Conservation (phyloP, 1,140 invertebrate species). For the Cheumatopsyche charites region DNA sequence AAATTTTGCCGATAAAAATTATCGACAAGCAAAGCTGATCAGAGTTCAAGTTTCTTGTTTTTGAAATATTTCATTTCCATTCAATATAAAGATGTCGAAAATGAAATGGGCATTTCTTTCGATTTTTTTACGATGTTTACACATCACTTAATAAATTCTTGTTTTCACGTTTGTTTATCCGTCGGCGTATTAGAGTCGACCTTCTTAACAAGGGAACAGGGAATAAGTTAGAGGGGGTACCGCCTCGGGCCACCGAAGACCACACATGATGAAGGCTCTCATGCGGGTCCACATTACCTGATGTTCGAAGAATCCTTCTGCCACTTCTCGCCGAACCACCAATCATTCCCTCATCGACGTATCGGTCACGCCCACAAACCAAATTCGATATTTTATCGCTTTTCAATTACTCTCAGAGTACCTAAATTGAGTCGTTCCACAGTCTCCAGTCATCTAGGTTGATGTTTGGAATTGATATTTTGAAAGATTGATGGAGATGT, state of each 20-base stretch:
- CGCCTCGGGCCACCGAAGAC: constrained; percentile 15
- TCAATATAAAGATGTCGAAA: too few relatives aligned
- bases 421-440: too few relatives aligned
- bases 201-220: constrained; percentile 26
- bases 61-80: too few relatives aligned
- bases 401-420: too few relatives aligned
- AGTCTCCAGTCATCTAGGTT: too few relatives aligned
- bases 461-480: too few relatives aligned
- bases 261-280: constrained; percentile 23
- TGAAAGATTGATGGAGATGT: neutral
- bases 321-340: constrained; percentile 12
- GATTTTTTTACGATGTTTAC: constrained; percentile 20
- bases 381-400: too few relatives aligned
- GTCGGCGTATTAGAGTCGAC: neutral
- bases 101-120: too few relatives aligned
- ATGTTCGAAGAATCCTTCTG: constrained; percentile 14
- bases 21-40: too few relatives aligned
- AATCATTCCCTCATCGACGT: constrained; percentile 23
- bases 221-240: neutral
- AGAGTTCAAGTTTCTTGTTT: too few relatives aligned
- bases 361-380: constrained; percentile 13
- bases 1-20: too few relatives aligned
- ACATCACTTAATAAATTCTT: constrained; percentile 32
- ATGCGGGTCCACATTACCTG: constrained; percentile 22
- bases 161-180: constrained; percentile 30